phyloP scores from a whole-genome alignment of 2,888 invertebrate species.

The Macrosiphum euphorbiae region DNA sequence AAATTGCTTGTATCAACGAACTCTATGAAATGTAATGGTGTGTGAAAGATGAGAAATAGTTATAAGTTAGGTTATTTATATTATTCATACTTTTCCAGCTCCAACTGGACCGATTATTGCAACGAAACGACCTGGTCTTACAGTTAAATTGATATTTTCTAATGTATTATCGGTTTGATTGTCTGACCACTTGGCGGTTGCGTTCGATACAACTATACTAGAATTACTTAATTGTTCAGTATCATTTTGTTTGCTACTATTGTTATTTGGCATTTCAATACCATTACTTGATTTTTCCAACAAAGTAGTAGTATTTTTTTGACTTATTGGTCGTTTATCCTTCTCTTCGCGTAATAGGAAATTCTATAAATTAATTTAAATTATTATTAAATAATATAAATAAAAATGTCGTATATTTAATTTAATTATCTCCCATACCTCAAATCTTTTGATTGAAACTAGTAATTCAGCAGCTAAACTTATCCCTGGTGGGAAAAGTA shows the following conservation, averaged over 20 bases:
- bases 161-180: conserved; percentile 73
- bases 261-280: not conserved
- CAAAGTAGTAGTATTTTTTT: not conserved
- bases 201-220: conserved; percentile 70
- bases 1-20: conserved; percentile 79
- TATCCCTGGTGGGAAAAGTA: conserved; percentile 87
- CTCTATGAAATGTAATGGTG: conserved; percentile 71
- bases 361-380: conserved; percentile 68
- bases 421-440: conserved; percentile 68
- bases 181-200: conserved; percentile 73
- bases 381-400: conserved; percentile 65
- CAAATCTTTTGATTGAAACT: conserved; percentile 81
- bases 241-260: not conserved
- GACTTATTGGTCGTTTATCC: not conserved
- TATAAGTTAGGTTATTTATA: not conserved
- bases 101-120: conserved; percentile 84
- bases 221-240: not conserved
- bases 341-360: conserved; percentile 71
- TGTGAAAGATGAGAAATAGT: not conserved
- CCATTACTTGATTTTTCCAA: not conserved
- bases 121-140: conserved; percentile 76
- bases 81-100: conserved; percentile 78
- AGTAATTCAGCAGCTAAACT: conserved; percentile 84
- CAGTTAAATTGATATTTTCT: conserved; percentile 73
- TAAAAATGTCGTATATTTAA: not conserved